Conservation (phyloP, 2,888 invertebrate species). For the Elmis aenea region DNA sequence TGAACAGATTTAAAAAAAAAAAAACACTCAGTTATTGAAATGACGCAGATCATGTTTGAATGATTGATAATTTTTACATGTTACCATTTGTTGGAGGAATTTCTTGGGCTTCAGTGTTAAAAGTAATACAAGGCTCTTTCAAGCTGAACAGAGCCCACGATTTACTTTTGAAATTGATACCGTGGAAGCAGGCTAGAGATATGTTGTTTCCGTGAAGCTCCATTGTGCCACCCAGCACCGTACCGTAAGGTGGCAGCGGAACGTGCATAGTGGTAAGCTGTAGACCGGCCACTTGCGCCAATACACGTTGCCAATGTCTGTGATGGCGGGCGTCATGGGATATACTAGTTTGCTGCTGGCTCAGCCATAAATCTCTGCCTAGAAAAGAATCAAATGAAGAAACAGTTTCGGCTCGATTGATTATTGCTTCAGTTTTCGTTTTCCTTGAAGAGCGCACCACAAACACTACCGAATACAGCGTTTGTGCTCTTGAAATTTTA, state of each 20-base stretch:
- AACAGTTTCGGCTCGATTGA: too few relatives aligned
- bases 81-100: conserved; percentile 63
- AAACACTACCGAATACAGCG: too few relatives aligned
- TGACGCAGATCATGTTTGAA: too few relatives aligned
- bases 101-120: conserved; percentile 90
- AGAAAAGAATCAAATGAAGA: conserved; percentile 3
- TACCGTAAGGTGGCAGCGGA: conserved; percentile 66
- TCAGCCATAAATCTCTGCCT: conserved; percentile 26
- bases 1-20: too few relatives aligned
- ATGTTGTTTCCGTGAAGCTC: conserved; percentile 86
- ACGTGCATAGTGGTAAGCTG: conserved; percentile 69
- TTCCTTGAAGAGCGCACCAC: too few relatives aligned
- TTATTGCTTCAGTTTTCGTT: too few relatives aligned
- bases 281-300: conserved; percentile 75
- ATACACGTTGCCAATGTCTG: conserved; percentile 90
- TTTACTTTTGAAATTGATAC: conserved; percentile 92
- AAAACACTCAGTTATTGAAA: too few relatives aligned
- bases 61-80: not conserved
- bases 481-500: too few relatives aligned
- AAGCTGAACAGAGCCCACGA: conserved; percentile 95
- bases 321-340: conserved; percentile 71
- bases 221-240: conserved; percentile 83
- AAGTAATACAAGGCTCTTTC: conserved; percentile 87
- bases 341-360: conserved; percentile 20
- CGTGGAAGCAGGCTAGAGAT: conserved; percentile 94